Evolutionary conservation across 1,140 invertebrate genomes (phyloP), one percentile per base, ranked within the genome.

Genomic region (Teleopsis dalmanni): DNA sequence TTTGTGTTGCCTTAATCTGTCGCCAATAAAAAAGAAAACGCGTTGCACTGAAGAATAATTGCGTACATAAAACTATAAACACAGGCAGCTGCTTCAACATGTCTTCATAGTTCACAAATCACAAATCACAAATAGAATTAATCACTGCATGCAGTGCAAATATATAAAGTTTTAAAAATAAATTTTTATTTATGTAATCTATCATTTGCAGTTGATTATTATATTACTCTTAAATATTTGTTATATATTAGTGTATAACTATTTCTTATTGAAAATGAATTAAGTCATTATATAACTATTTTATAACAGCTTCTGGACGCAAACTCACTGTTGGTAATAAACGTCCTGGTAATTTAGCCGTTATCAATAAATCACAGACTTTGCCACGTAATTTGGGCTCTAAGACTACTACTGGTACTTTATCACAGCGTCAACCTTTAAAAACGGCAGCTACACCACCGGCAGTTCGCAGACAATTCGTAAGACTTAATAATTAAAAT

Each of bases 301-400:
- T 25, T 50, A 1, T 50, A 44, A n/a, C 14, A 85, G 83, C 81
- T 44, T 81, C 84, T 38, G 85, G 84, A 19, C 78, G 83, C 52
- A 70, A 70, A 53, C 68, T 88, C 36, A 84, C 80, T 11, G 78
- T 84, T 41, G 77, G 80, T n/a, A 79, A 80, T 11, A 81, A 83
- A 55, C 74, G 83, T 34, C 74, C 81, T 4, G 75, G 78, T 4
- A 74, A 73, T 14, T 73, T 83, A 33, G 75, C 78, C 2, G 75
- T 77, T 6, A 72, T 82, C 47, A 84, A 83, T 58, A 89, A 89
- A 70, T 88, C 85, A 51, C 85, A 87, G 72, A 91, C 88, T 9
- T 70, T 91, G 38, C 88, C 88, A 1, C 73, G 88, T 31, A 88
- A 83, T 35, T 86, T 89, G 81, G 87, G 86, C 14, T 81, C 86